These are phyloP conservation scores for Pachyramphus minor DNA, from an alignment of 2,113 vertebrate species.

Conservation along the genomic window DNA sequence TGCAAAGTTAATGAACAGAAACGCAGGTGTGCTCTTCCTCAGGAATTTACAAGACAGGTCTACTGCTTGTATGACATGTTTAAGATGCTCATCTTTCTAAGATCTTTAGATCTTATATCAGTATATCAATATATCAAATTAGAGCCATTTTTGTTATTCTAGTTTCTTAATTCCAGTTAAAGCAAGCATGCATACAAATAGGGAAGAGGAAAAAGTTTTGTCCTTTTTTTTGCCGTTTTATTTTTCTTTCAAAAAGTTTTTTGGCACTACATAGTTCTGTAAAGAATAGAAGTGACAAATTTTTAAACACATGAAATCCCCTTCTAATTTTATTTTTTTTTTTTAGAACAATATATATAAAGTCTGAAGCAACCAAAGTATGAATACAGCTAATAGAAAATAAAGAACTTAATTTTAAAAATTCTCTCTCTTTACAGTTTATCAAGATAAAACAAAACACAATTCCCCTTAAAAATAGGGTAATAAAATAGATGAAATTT, in stretches of 20 bases:
- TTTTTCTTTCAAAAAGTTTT: slow-evolving; percentile 79
- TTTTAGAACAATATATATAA: slow-evolving; percentile 87
- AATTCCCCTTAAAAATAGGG: slow-evolving; percentile 98
- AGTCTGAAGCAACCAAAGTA: slow-evolving; percentile 92
- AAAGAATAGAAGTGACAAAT: slow-evolving; percentile 85
- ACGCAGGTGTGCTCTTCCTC: neutral
- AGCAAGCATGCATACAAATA: slow-evolving; percentile 29
- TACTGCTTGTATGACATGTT: neutral
- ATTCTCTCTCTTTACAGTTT: slow-evolving; percentile 90
- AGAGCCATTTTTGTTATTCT: neutral
- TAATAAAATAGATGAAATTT: slow-evolving; percentile 99
- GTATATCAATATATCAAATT: too few relatives aligned
- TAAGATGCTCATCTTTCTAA: neutral
- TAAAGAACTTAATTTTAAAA: slow-evolving; percentile 94
- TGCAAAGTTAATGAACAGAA: neutral
- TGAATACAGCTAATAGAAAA: slow-evolving; percentile 99
- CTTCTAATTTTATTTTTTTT: slow-evolving; percentile 83
- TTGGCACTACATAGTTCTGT: slow-evolving; percentile 92
- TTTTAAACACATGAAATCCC: slow-evolving; percentile 87
- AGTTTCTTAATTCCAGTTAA: slow-evolving; percentile 20
- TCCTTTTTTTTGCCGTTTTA: slow-evolving; percentile 72
- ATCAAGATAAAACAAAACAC: slow-evolving; percentile 93
- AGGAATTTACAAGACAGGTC: neutral
- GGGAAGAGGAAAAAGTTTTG: slow-evolving; percentile 61
- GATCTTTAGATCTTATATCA: too few relatives aligned